Evolutionary conservation across 1,140 invertebrate genomes (phyloP), one percentile per base, ranked within the genome.

Genomic region (Ceratina calcarata): DNA sequence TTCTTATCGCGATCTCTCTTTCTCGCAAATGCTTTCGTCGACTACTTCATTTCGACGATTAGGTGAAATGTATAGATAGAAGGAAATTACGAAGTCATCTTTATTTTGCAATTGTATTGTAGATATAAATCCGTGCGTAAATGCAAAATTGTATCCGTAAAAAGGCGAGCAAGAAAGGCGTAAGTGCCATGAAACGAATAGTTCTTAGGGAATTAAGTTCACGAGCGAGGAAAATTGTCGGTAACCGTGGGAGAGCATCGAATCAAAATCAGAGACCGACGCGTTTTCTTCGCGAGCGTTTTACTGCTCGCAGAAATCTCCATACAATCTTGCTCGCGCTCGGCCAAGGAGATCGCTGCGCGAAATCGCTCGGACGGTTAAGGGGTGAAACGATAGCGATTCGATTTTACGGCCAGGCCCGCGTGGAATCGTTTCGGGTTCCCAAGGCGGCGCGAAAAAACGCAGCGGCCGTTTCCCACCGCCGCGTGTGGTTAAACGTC

Each of bases 391-490:
- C 61, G 78, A 66, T 74, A 60, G 71, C 32, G 74, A 74, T 67
- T 79, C 62, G 71, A 79, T 79, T 79, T 73, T 73, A 79, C 51
- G 22, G 66, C 51, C 20, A 24, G 57, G n/a, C 58, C 58, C 8
- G 58, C 22, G 69, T 58, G 66, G 64, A 62, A 78, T 78, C 76
- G 76, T 78, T 72, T 78, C 64, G 80, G 68, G 77, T 79, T 79
- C 65, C 49, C 73, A 76, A n/a, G 51, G 22, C 10, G 6, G 16
- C 27, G 75, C 72, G 70, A 45, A 45, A 45, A 45, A 45, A 45
- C 37, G 69, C 78, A 66, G 32, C 60, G 32, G 66, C 55, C 82
- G 80, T 83, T 88, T 87, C 78, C 79, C 78, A 68, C 57, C 78
- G 73, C 82, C 71, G 72, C 81, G 78, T 65, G 37, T 53, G 85